phyloP scores from a whole-genome alignment of 2,888 invertebrate genomes.

The Melanophora roralis region DNA sequence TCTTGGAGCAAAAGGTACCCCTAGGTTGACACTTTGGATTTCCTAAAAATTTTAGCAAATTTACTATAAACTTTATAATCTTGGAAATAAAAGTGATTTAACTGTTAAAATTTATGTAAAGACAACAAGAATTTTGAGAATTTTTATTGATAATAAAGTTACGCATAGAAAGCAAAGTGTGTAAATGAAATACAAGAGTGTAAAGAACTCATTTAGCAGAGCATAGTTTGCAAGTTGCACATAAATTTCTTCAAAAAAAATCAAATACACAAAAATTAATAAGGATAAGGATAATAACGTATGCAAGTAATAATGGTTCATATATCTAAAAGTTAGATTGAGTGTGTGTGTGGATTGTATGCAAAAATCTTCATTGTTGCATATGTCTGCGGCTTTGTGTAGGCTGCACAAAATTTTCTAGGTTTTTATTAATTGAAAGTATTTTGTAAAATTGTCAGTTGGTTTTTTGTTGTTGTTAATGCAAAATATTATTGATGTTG shows the following conservation, averaged over 20 bases:
- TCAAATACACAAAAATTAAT: not conserved
- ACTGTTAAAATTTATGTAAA: constrained; percentile 74
- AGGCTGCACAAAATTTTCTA: constrained; percentile 12
- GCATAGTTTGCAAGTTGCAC: constrained; percentile 20
- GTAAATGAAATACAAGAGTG: not conserved
- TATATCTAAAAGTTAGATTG: not conserved
- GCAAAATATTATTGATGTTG: constrained; percentile 22
- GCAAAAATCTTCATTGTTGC: constrained; percentile 59
- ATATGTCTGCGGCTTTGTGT: constrained; percentile 66
- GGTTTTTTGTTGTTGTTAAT: constrained; percentile 36
- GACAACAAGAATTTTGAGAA: constrained; percentile 10
- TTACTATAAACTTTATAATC: constrained; percentile 65
- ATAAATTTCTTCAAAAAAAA: not conserved
- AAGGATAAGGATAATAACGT: constrained; percentile 30
- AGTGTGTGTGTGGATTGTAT: not conserved
- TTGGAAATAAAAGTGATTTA: constrained; percentile 75
- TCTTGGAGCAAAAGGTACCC: no score
- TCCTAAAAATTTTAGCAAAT: not conserved
- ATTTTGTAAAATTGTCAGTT: constrained; percentile 45
- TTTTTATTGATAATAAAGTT: constrained; percentile 60
- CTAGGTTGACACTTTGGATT: no score
- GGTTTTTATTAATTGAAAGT: constrained; percentile 10
- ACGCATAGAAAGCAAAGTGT: not conserved
- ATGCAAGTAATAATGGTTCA: not conserved
- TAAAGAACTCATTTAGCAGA: constrained; percentile 37